Percentiles rank a stretch among this genome's conserved stretches.
These are phyloP conservation scores for Leucophenga montana DNA, from an alignment of 2,888 invertebrate species.

Conservation along the genomic window DNA sequence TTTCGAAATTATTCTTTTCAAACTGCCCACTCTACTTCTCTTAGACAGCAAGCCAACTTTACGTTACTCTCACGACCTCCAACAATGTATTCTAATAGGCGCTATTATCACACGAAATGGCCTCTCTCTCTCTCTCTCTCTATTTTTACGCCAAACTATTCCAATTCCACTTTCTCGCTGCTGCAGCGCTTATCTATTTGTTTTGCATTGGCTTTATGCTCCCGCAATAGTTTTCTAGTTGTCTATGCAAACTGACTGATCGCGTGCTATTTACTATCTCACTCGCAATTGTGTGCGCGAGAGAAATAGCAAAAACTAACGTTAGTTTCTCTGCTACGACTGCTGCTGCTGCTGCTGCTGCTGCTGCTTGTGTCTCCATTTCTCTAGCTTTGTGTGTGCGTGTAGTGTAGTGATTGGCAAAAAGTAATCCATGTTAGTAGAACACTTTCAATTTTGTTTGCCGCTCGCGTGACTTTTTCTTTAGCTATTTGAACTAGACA, in stretches of 20 bases:
- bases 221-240: slow-evolving; percentile 27
- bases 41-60: too few species aligned
- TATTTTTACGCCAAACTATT: too few species aligned
- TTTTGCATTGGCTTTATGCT: neutral
- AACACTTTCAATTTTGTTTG: slow-evolving; percentile 67
- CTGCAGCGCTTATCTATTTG: slow-evolving; percentile 1
- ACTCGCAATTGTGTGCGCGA: slow-evolving; percentile 37
- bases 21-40: too few species aligned
- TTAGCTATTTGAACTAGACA: slow-evolving; percentile 6
- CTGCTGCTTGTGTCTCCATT: neutral
- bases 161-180: neutral
- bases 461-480: slow-evolving; percentile 9
- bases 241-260: slow-evolving; percentile 33
- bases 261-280: slow-evolving; percentile 9
- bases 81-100: neutral
- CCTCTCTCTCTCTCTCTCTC: neutral
- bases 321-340: slow-evolving; percentile 64
- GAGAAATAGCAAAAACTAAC: slow-evolving; percentile 58
- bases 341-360: too few species aligned
- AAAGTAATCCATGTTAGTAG: slow-evolving; percentile 71
- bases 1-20: too few species aligned
- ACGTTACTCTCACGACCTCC: neutral
- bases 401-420: slow-evolving; percentile 40
- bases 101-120: neutral
- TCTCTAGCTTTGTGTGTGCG: slow-evolving; percentile 33